Conservation (phyloP, 2,888 invertebrate species). For the Drosophila histrio region DNA sequence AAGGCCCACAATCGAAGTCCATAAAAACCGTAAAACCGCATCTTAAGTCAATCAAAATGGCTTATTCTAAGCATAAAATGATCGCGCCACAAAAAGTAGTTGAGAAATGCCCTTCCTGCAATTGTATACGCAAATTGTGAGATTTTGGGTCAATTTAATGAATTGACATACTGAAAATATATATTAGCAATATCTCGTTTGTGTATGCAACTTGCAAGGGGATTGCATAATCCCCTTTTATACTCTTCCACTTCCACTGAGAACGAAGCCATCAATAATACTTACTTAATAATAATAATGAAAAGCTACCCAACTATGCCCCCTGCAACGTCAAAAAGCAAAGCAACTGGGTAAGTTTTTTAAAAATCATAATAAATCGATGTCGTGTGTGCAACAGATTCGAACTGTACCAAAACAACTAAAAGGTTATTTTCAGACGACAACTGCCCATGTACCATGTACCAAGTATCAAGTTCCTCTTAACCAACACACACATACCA, state of each 20-base stretch:
- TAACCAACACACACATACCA: constrained; percentile 18
- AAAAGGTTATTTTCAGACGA: constrained; percentile 72
- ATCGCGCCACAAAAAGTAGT: constrained; percentile 52
- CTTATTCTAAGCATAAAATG: constrained; percentile 58
- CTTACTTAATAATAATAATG: constrained; percentile 12
- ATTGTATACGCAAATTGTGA: constrained; percentile 51
- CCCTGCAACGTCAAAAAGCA: constrained; percentile 58
- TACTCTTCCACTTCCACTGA: constrained; percentile 26
- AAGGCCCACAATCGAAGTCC: constrained; percentile 74
- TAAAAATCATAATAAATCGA: constrained; percentile 71
- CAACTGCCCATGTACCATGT: constrained; percentile 18
- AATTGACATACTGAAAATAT: not conserved
- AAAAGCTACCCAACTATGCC: constrained; percentile 48
- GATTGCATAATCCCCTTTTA: constrained; percentile 24
- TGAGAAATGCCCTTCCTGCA: constrained; percentile 13
- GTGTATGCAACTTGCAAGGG: constrained; percentile 45
- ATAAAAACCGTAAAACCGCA: constrained; percentile 27
- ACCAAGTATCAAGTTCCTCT: constrained; percentile 5
- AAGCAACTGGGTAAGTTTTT: constrained; percentile 75
- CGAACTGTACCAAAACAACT: constrained; percentile 40
- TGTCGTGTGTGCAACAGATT: constrained; percentile 69
- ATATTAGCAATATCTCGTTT: constrained; percentile 41
- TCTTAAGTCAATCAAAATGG: constrained; percentile 10
- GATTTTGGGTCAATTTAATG: constrained; percentile 23
- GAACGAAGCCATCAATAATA: constrained; percentile 24